Base-by-base conservation (phyloP, 2,888 invertebrate genomes). In the Drosophila emarginata region DNA sequence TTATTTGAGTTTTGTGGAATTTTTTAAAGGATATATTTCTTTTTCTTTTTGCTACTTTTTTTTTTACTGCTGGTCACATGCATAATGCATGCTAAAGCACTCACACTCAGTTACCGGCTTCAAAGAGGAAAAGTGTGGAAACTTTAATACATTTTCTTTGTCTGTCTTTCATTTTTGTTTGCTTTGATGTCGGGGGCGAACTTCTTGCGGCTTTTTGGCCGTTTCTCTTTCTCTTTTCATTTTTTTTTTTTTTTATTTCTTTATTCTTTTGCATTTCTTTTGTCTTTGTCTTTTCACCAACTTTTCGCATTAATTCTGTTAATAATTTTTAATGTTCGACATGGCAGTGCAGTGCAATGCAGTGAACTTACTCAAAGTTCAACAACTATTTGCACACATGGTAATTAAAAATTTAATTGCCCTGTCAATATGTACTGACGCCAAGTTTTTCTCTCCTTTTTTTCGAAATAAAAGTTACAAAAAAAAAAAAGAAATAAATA, bases 331-430 rank as follows among this genome's bases (percentile, higher is more conserved):
- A 85, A 85, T 83, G 82, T 74, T 67, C 70, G 67, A 59, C 32
- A 45, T 59, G 52, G 23, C 37, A 15, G 18, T 23, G 36, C 18
- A 18, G n/a, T 11, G 32, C 23, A 21, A 11, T 39, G 57, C 12
- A 21, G 37, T 28, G 36, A 21, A 21, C 59, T 52, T 66, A 61
- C 45, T 61, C 61, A 66, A 75, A 87, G 73, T 84, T 86, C 61
- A 26, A 4, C 52, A 78, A 67, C 69, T 78, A 73, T 72, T 78
- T 68, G 75, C 81, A 70, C 72, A 67, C 67, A 74, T 81, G 75
- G 54, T 79, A 83, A 87, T 87, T 83, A 77, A 82, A 79, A 87
- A 85, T 82, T 72, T 87, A 85, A 85, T 87, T 87, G 77, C 68
- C 62, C 74, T 71, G 82, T 69, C 86, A 82, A 87, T 82, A 75